Base-by-base conservation (phyloP, 1,140 invertebrate genomes). In the Drosophila repletoides region DNA sequence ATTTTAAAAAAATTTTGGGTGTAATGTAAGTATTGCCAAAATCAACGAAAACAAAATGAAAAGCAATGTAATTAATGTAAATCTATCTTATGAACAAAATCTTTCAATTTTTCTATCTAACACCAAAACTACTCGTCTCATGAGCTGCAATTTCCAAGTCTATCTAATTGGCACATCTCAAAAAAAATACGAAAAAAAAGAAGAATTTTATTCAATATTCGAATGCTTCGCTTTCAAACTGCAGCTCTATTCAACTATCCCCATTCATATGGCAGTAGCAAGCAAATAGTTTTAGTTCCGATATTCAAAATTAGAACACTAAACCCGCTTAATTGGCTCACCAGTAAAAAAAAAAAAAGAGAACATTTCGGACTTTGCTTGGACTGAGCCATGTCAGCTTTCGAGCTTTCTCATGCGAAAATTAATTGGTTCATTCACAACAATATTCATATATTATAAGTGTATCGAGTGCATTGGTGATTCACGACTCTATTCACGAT, bases 1-100 rank as follows among this genome's bases (percentile, higher is more conserved):
- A 89, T 89, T 89, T 89, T 89, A 89, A 89, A 89, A 89, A 81
- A 89, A 89, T 89, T 89, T 89, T 89, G 88, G 88, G 88, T 89
- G 88, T 88, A 75, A 89, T 89, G 88, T 89, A 89, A 89, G 88
- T 89, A 89, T 89, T 83, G 71, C 70, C 80, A 86, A 58, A 66
- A 53, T 36, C 46, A 51, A 63, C 59, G 52, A 79, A 73, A 46
- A 48, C n/a, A 1, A 51, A 66, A 46, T 38, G 24, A 46, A 76
- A 63, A 10, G 59, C 66, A 75, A 75, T 86, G 80, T 84, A 63
- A 51, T 72, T 71, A 53, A 71, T 80, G 80, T 84, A 72, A 72
- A 80, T 59, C 58, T 56, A 56, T 71, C 56, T 51, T 49, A 41
- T 46, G 36, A 71, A 66, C 74, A 70, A 69, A 58, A 77, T 29